Evolutionary conservation across 2,888 invertebrate species (phyloP).

Genomic region (Drosophila picticornis): DNA sequence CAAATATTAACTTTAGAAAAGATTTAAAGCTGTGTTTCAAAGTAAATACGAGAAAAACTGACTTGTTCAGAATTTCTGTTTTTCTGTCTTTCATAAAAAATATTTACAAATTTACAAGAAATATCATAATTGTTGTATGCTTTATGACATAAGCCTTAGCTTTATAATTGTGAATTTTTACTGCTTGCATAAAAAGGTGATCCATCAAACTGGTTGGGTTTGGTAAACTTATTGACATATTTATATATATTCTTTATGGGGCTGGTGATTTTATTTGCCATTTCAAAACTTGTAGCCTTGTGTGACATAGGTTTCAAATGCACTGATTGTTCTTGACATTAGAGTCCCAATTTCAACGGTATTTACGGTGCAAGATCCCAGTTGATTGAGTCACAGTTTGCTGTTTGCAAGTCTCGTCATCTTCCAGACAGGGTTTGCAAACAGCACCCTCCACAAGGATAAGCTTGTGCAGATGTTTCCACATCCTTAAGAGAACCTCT

Average conservation of each 20-base stretch:
- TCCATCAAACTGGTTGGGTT: neutral
- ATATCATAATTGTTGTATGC: neutral
- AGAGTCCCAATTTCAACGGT: too few relatives aligned
- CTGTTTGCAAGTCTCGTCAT: neutral
- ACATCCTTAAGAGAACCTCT: neutral
- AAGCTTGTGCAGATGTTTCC: neutral
- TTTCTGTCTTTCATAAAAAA: neutral
- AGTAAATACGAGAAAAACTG: neutral
- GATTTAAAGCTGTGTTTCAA: neutral
- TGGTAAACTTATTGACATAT: neutral
- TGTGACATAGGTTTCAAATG: neutral
- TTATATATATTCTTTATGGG: neutral
- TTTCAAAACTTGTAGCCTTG: neutral
- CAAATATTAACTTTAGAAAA: neutral
- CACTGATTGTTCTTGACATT: neutral
- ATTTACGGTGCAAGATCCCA: neutral
- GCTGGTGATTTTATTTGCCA: neutral
- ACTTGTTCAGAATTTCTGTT: neutral
- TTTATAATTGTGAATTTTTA: neutral
- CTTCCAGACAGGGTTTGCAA: neutral
- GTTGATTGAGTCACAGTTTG: neutral
- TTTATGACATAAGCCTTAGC: neutral
- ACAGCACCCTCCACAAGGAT: neutral
- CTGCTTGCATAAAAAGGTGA: neutral
- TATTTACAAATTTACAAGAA: neutral